Evolutionary conservation across 2,888 invertebrate genomes (phyloP).

Genomic region (Mycalesis mineus): DNA sequence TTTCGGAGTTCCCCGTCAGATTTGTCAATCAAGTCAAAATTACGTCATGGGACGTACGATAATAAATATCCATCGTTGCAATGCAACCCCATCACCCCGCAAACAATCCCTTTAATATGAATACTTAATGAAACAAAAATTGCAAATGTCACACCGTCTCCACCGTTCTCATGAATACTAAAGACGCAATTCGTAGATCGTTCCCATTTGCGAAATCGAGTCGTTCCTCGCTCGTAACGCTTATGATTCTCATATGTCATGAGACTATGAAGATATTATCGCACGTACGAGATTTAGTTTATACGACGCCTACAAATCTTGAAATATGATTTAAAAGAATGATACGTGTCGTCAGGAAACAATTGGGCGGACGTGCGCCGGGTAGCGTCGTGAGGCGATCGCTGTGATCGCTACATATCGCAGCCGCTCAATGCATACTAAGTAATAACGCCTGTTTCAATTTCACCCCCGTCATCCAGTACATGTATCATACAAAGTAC

Average conservation of each 20-base stretch:
- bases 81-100: constrained; percentile 25
- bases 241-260: constrained; percentile 63
- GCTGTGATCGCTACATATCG: constrained; percentile 65
- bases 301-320: constrained; percentile 60
- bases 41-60: neutral
- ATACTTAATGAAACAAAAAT: constrained; percentile 76
- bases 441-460: constrained; percentile 71
- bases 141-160: constrained; percentile 71
- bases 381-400: constrained; percentile 60
- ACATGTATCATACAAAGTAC: constrained; percentile 44
- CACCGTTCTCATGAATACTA: constrained; percentile 73
- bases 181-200: constrained; percentile 71
- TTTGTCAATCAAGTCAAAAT: neutral
- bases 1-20: neutral
- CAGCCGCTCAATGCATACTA: constrained; percentile 73
- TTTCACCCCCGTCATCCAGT: constrained; percentile 53
- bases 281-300: constrained; percentile 41
- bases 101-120: constrained; percentile 68
- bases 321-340: constrained; percentile 72
- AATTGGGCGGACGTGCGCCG: constrained; percentile 73
- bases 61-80: neutral
- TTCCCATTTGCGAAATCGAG: constrained; percentile 65
- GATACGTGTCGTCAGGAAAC: constrained; percentile 77
- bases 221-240: constrained; percentile 50
- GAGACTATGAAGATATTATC: constrained; percentile 46